These are phyloP conservation scores for Cydia fagiglandana DNA, from an alignment of 1,140 invertebrate genomes.

Conservation along the genomic window DNA sequence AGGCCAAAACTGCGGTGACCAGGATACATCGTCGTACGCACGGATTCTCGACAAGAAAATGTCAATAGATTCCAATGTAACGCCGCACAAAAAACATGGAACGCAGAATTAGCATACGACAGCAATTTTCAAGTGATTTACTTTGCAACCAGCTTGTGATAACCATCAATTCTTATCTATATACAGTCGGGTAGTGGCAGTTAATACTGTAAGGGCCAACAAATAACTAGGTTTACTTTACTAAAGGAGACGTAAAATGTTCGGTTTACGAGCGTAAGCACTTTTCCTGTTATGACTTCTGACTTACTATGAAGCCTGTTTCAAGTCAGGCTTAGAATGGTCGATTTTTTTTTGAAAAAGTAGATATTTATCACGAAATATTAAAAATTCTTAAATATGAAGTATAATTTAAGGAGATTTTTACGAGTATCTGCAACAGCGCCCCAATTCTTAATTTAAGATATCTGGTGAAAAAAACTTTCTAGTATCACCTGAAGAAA, in stretches of 20 bases:
- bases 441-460: background rate
- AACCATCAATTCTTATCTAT: conserved; percentile 21
- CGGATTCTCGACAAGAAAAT: background rate
- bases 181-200: conserved; percentile 13
- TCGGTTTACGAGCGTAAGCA: background rate
- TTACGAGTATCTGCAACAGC: background rate
- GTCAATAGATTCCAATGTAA: background rate
- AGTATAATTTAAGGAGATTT: too few relatives aligned
- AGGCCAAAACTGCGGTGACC: background rate
- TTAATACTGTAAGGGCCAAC: conserved; percentile 6
- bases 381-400: background rate
- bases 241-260: background rate
- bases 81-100: conserved; percentile 1
- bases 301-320: background rate
- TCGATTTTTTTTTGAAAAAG: background rate
- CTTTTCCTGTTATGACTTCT: conserved; percentile 15
- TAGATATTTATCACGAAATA: background rate
- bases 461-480: background rate
- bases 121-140: conserved; percentile 29
- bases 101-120: conserved; percentile 10
- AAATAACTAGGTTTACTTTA: background rate
- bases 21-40: background rate
- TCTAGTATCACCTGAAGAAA: background rate
- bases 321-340: background rate
- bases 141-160: conserved; percentile 6